Evolutionary conservation across 2,888 invertebrate genomes (phyloP), one percentile per base, ranked within the genome.

Genomic region (Toxonevra muliebris): DNA sequence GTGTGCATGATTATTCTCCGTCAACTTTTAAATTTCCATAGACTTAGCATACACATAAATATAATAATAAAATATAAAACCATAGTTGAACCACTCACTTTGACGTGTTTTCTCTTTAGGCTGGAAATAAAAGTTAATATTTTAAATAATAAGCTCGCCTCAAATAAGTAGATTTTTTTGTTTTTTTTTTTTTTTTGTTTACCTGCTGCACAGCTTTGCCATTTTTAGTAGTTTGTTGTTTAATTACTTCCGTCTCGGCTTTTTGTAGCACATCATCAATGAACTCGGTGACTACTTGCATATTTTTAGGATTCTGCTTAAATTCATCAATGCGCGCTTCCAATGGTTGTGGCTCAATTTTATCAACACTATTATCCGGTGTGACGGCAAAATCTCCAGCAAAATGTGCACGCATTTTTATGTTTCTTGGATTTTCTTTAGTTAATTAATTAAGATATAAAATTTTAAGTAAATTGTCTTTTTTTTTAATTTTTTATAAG

Each of bases 201-300:
- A 83, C 82, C 84, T 86, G 88, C 87, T 87, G 87, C 83, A 87
- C 87, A 85, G 87, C 87, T 54, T 84, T 87, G 86, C 85, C 70
- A 69, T 77, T 79, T 64, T 76, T 73, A 50, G 71, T 71, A 42
- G 50, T 70, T 52, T 76, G 86, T 86, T 88, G 88, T 76, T 86
- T 81, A 76, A 87, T 87, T 74, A 88, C 89, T 82, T 89, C 88
- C 80, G 86, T 86, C 83, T 88, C 88, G 73, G 89, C 89, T 81
- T 87, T 87, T 79, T 87, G 87, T 79, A 89, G 87, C 69, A 89
- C 87, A 80, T 88, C 88, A 77, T 89, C 89, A 73, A 90, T 87
- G 83, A 89, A 89, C 75, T 88, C 88, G 70, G 86, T 86, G 61
- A 89, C 87, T 69, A 87, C 85, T 70, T 88, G 87, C 80, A 89